These are phyloP conservation scores for Orchesella flavescens DNA, from an alignment of 2,888 invertebrate species.

Conservation along the genomic window DNA sequence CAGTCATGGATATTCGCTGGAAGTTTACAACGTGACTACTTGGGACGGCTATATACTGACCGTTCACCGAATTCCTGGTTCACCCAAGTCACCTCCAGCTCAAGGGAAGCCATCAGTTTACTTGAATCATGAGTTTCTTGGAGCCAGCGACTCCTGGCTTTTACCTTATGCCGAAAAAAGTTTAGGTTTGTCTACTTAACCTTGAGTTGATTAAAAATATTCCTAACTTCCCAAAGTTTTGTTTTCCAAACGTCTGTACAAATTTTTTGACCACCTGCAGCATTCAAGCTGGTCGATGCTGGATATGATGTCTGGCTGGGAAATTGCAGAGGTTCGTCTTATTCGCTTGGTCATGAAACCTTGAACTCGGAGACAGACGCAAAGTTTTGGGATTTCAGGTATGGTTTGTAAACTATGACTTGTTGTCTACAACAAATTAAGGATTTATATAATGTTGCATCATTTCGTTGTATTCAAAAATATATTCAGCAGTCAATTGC, in stretches of 20 bases:
- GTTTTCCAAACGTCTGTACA: neutral
- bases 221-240: neutral
- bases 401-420: too few relatives aligned
- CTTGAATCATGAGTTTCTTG: conserved; percentile 4
- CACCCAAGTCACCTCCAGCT: neutral
- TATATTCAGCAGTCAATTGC: too few relatives aligned
- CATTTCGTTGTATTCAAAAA: too few relatives aligned
- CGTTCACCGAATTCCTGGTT: neutral
- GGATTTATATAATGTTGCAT: too few relatives aligned
- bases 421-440: too few relatives aligned
- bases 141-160: neutral
- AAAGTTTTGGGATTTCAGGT: conserved; percentile 19
- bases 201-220: neutral
- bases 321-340: neutral
- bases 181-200: too few relatives aligned
- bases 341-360: neutral
- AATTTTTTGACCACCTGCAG: neutral
- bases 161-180: neutral
- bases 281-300: conserved; percentile 7
- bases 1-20: neutral
- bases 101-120: conserved; percentile 8
- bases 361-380: conserved; percentile 1
- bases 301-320: conserved; percentile 1
- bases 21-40: conserved; percentile 12
- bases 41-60: neutral